Evolutionary conservation across 2,888 invertebrate genomes (phyloP).

Genomic region (Caenorhabditis sulstoni): DNA sequence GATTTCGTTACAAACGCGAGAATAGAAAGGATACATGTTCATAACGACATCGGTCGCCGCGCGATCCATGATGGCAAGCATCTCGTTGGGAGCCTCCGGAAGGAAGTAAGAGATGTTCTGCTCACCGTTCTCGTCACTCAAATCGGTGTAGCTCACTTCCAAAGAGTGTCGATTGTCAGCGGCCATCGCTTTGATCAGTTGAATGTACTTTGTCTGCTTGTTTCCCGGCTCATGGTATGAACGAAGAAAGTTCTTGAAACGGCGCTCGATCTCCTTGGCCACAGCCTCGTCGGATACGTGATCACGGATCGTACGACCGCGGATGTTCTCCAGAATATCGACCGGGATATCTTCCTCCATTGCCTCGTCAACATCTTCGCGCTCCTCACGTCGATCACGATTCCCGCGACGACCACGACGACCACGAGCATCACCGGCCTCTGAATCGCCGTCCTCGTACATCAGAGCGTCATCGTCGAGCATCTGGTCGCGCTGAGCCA

Average conservation of each 20-base stretch:
- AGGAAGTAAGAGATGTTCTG: slow-evolving; percentile 96
- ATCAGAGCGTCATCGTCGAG: slow-evolving; percentile 73
- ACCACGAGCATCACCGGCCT: slow-evolving; percentile 13
- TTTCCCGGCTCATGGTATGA: slow-evolving; percentile 69
- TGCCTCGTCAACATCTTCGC: slow-evolving; percentile 59
- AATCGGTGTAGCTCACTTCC: slow-evolving; percentile 89
- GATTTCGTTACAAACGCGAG: slow-evolving; percentile 93
- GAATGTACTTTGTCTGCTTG: slow-evolving; percentile 73
- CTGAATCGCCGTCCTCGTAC: slow-evolving; percentile 76
- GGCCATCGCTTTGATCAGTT: slow-evolving; percentile 77
- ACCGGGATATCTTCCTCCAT: slow-evolving; percentile 85
- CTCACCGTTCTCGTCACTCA: slow-evolving; percentile 88
- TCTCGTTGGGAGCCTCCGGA: slow-evolving; percentile 91
- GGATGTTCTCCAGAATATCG: slow-evolving; percentile 97
- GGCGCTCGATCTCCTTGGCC: slow-evolving; percentile 94
- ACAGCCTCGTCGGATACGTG: slow-evolving; percentile 98
- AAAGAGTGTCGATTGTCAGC: slow-evolving; percentile 87
- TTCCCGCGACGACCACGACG: slow-evolving; percentile 54
- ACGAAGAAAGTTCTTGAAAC: slow-evolving; percentile 81
- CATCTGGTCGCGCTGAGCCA: slow-evolving; percentile 90
- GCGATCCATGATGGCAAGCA: slow-evolving; percentile 79
- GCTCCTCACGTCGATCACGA: slow-evolving; percentile 33
- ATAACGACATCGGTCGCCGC: slow-evolving; percentile 87
- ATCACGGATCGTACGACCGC: slow-evolving; percentile 93
- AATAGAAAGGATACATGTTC: slow-evolving; percentile 95